These are phyloP conservation scores for Arctia plantaginis DNA, from an alignment of 2,888 invertebrate genomes.

Conservation along the genomic window DNA sequence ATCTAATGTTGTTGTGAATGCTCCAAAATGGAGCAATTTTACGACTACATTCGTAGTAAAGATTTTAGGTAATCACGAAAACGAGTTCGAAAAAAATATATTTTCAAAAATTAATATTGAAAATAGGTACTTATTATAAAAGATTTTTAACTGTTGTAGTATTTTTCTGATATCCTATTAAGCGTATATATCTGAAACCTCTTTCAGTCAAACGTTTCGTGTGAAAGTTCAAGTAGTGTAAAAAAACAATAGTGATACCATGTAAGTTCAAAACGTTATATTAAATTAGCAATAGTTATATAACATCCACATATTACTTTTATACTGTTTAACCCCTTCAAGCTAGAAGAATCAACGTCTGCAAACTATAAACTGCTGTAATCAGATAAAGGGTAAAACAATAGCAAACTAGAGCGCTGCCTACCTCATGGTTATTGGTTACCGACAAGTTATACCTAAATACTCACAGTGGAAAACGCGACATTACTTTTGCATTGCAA, in stretches of 20 bases:
- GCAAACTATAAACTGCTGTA: not conserved
- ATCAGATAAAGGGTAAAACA: no score
- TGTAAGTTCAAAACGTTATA: not conserved
- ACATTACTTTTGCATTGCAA: not conserved
- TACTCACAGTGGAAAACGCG: not conserved
- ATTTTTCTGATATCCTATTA: not conserved
- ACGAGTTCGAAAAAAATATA: not conserved
- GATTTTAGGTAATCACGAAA: conserved; percentile 16
- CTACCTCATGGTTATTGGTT: not conserved
- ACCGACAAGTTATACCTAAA: not conserved
- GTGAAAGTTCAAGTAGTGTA: not conserved
- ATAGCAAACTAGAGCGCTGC: not conserved
- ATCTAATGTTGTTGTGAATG: conserved; percentile 30
- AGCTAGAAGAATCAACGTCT: no score
- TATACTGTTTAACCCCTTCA: no score
- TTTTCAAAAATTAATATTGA: no score
- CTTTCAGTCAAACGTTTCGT: not conserved
- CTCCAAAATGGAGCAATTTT: conserved; percentile 16
- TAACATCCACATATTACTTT: not conserved
- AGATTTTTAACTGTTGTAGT: not conserved
- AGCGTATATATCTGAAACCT: not conserved
- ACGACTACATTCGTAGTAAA: conserved; percentile 22
- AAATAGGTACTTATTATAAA: no score
- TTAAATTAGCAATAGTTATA: not conserved
- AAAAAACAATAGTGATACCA: not conserved